Conservation (phyloP, 2,113 vertebrate species). For the Serinus canaria region DNA sequence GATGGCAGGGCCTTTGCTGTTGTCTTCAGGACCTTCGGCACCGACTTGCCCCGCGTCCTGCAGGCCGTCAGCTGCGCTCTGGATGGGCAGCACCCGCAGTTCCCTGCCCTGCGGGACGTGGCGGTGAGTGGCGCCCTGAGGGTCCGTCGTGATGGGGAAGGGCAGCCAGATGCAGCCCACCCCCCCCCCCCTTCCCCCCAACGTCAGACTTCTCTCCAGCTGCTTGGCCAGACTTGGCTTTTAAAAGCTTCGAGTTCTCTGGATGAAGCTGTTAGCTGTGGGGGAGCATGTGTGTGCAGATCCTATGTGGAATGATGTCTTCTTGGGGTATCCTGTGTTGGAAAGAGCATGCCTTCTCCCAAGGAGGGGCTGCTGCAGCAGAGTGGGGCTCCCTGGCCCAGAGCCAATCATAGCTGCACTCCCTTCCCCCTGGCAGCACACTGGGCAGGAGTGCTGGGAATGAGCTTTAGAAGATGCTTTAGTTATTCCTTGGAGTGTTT, state of each 20-base stretch:
- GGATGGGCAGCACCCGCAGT: conserved; percentile 81
- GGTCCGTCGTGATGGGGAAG: fast-evolving
- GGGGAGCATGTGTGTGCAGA: neutral
- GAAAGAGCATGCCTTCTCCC: neutral
- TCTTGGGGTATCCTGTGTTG: fast-evolving
- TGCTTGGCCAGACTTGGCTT: neutral
- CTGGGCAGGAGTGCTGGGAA: fast-evolving
- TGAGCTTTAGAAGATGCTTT: neutral
- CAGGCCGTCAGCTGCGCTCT: conserved; percentile 68
- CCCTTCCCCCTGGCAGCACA: neutral
- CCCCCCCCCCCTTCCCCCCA: too few relatives aligned
- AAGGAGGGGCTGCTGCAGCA: neutral
- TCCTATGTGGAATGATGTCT: neutral
- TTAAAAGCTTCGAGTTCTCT: neutral
- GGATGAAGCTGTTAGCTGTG: neutral
- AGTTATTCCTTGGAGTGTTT: neutral
- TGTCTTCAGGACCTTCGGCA: conserved; percentile 85
- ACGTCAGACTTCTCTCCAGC: neutral
- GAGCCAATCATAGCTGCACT: fast-evolving
- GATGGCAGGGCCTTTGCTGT: conserved; percentile 76
- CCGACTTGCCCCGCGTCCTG: conserved; percentile 77
- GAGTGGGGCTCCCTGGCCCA: neutral
- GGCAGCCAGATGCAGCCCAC: too few relatives aligned
- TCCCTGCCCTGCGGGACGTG: conserved; percentile 76
- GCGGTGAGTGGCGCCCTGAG: conserved; percentile 10